Percentiles rank a stretch among this genome's conserved stretches.
These are phyloP conservation scores for Machimus atricapillus DNA, from an alignment of 2,888 invertebrate genomes.

Conservation along the genomic window DNA sequence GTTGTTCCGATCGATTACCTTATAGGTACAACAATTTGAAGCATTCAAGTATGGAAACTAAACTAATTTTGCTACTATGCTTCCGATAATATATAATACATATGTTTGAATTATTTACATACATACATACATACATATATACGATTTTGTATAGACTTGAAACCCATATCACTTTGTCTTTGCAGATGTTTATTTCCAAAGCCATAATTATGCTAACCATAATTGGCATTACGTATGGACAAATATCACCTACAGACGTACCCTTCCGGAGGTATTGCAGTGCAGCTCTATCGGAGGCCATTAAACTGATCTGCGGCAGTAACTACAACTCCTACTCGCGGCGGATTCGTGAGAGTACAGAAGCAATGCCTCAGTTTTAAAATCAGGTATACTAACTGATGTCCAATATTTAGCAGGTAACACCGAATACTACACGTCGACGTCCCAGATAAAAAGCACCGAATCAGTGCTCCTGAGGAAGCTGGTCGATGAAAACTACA, in stretches of 20 bases:
- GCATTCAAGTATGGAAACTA: too few relatives aligned
- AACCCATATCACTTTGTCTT: not conserved
- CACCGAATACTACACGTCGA: constrained; percentile 47
- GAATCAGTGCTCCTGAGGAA: constrained; percentile 49
- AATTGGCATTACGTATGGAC: constrained; percentile 22
- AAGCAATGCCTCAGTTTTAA: not conserved
- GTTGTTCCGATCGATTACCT: too few relatives aligned
- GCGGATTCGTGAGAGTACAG: constrained; percentile 52
- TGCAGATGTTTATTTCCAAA: constrained; percentile 41
- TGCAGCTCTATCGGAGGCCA: constrained; percentile 53
- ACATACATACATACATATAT: too few relatives aligned
- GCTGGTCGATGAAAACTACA: constrained; percentile 50
- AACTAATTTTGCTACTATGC: too few relatives aligned
- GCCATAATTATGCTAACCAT: constrained; percentile 30
- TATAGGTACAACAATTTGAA: too few relatives aligned
- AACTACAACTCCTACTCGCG: constrained; percentile 53
- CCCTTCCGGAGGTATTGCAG: constrained; percentile 55
- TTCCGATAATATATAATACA: too few relatives aligned
- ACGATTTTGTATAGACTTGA: not conserved
- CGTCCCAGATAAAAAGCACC: constrained; percentile 32
- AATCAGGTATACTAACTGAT: not conserved
- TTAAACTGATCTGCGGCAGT: constrained; percentile 54
- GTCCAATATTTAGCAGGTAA: constrained; percentile 49
- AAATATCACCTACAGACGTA: constrained; percentile 33
- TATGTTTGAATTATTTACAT: too few relatives aligned